Evolutionary conservation across 1,140 invertebrate species (phyloP).

Genomic region (Pseudomyrmex dendroicus): DNA sequence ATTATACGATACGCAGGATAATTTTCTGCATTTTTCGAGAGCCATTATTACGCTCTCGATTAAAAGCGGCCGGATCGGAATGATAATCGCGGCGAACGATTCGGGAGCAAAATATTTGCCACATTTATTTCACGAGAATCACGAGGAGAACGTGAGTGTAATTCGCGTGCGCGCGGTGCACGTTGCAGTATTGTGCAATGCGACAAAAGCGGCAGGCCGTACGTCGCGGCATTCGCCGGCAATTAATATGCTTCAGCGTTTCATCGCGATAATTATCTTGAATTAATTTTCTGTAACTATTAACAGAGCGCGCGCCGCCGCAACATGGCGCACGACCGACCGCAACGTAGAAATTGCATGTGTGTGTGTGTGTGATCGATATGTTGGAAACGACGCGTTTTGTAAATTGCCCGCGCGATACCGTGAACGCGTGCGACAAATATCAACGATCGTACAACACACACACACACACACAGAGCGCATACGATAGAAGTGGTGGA

Average conservation of each 20-base stretch:
- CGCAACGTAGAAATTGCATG: slow-evolving; percentile 13
- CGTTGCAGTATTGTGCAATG: slow-evolving; percentile 17
- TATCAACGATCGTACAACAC: slow-evolving; percentile 36
- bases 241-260: slow-evolving; percentile 57
- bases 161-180: slow-evolving; percentile 35
- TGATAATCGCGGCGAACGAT: slow-evolving; percentile 12
- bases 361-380: slow-evolving; percentile 24
- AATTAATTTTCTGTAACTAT: slow-evolving; percentile 65
- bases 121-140: slow-evolving; percentile 14
- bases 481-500: too few species aligned
- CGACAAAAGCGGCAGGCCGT: slow-evolving; percentile 41
- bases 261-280: slow-evolving; percentile 65
- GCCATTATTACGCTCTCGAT: slow-evolving; percentile 5
- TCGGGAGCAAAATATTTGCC: slow-evolving; percentile 29
- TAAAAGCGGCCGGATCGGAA: neutral
- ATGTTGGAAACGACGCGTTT: slow-evolving; percentile 41
- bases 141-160: neutral
- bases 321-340: neutral
- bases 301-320: slow-evolving; percentile 20
- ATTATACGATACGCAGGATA: slow-evolving; percentile 16
- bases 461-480: too few species aligned
- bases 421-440: slow-evolving; percentile 50
- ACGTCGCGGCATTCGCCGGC: neutral
- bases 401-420: slow-evolving; percentile 56
- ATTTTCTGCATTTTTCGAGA: slow-evolving; percentile 24